Evolutionary conservation across 2,113 vertebrate genomes (phyloP), one percentile per base, ranked within the genome.

Genomic region (Onychostruthus taczanowskii): DNA sequence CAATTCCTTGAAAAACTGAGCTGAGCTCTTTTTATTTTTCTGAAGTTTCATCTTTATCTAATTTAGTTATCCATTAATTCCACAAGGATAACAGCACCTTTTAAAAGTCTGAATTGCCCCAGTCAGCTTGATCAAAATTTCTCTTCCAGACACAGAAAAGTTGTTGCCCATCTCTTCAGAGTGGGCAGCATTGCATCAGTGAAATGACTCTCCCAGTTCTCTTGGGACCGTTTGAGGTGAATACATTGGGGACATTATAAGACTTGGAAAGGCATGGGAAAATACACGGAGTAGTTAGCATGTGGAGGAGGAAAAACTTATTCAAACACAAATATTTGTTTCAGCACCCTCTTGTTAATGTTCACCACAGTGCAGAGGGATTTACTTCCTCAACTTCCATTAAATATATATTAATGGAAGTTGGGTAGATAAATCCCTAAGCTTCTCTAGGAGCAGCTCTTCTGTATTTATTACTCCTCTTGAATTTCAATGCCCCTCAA

Each of bases 401-500:
- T 76, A 94, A 81, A 96, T 72, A 90, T 89, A 92, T 92, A 95
- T 93, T 72, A 78, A 85, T 67, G 76, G 86, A 84, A 78, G 76
- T 43, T 59, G 28, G 0, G 0, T 43, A 78, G 76, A 77, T 84
- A 90, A 96, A 91, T 84, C 90, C 80, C 73, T 89, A 82, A 87
- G 76, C 76, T 89, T 78, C 80, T 81, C 61, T 49, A 77, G 86
- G 61, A 96, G 76, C 41, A 68, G 46, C 49, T 93, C 53, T 92
- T 94, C 84, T 69, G 52, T 91, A 69, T 95, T 91, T 95, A 50
- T 84, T 92, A 92, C 83, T 92, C 73, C 33, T 81, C 83, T 79
- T 87, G 92, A 96, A 95, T 95, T 93, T 93, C 88, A 90, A 66
- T 90, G 41, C n/a, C 17, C 35, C 76, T 90, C 44, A 89, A 90